These are phyloP conservation scores for Ageneiosus marmoratus DNA, from an alignment of 2,113 vertebrate species.

Conservation along the genomic window DNA sequence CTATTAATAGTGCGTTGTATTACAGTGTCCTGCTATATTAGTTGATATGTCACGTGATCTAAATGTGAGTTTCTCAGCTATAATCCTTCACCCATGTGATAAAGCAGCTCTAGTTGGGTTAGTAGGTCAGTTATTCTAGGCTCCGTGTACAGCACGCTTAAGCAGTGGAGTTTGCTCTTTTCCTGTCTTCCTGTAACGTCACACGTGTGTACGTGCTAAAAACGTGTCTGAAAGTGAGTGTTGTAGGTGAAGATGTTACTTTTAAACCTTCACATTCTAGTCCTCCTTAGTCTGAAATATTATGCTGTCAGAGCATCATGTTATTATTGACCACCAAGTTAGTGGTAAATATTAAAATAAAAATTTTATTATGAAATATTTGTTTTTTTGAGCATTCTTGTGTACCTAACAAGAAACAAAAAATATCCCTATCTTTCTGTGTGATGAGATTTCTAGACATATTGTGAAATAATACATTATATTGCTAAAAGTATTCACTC, in stretches of 20 bases:
- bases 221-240: too few species aligned
- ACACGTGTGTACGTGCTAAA: too few species aligned
- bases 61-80: not conserved
- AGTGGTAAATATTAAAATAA: not conserved
- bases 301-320: not conserved
- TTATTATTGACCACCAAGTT: not conserved
- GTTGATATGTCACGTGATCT: not conserved
- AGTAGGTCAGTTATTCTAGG: conserved; percentile 16
- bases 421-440: too few species aligned
- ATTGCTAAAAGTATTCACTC: too few species aligned
- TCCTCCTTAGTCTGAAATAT: not conserved
- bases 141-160: not conserved
- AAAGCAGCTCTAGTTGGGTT: not conserved
- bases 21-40: not conserved
- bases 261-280: not conserved
- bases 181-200: not conserved
- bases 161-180: not conserved
- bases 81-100: not conserved
- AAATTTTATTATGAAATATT: not conserved
- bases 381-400: too few species aligned
- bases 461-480: too few species aligned
- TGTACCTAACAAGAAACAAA: too few species aligned
- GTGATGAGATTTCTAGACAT: too few species aligned
- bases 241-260: not conserved
- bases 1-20: too few species aligned